These are phyloP conservation scores for Eurypyga helias DNA, from an alignment of 2,113 vertebrate species.

Conservation along the genomic window DNA sequence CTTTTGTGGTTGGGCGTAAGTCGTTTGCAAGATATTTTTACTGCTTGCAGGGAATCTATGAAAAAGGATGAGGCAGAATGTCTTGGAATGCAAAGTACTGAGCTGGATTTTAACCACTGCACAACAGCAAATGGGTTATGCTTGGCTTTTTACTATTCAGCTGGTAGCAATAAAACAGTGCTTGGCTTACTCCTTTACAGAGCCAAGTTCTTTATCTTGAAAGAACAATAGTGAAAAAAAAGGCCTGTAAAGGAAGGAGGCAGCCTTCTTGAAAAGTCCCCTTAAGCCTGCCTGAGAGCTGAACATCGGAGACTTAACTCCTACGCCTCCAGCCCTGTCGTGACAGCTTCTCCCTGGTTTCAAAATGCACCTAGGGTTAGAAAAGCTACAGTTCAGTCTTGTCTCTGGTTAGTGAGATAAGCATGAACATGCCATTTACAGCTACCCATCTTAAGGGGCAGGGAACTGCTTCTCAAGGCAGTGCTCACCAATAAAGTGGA, in stretches of 20 bases:
- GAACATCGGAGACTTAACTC: constrained; percentile 22
- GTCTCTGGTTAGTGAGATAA: constrained; percentile 8
- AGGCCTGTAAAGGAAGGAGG: constrained; percentile 40
- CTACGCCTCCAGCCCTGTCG: accelerated
- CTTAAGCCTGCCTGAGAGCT: constrained; percentile 15
- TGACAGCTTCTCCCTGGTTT: neutral
- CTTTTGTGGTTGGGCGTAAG: constrained; percentile 38
- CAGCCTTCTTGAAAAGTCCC: constrained; percentile 38
- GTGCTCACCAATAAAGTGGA: neutral
- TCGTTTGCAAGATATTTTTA: constrained; percentile 53
- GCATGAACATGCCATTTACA: neutral
- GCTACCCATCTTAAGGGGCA: neutral
- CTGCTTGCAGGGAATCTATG: constrained; percentile 47
- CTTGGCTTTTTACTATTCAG: constrained; percentile 65
- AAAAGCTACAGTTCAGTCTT: neutral
- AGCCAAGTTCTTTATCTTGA: constrained; percentile 59
- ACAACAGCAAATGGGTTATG: constrained; percentile 54
- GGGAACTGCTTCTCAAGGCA: neutral
- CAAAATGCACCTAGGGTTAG: neutral
- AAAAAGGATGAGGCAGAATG: constrained; percentile 37
- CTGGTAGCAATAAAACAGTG: constrained; percentile 59
- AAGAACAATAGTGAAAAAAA: constrained; percentile 60
- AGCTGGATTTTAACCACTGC: constrained; percentile 58
- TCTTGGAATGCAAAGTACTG: constrained; percentile 38
- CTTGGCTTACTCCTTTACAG: constrained; percentile 39